Conservation (phyloP, 2,888 invertebrate genomes). For the Falcaria lacertinaria region DNA sequence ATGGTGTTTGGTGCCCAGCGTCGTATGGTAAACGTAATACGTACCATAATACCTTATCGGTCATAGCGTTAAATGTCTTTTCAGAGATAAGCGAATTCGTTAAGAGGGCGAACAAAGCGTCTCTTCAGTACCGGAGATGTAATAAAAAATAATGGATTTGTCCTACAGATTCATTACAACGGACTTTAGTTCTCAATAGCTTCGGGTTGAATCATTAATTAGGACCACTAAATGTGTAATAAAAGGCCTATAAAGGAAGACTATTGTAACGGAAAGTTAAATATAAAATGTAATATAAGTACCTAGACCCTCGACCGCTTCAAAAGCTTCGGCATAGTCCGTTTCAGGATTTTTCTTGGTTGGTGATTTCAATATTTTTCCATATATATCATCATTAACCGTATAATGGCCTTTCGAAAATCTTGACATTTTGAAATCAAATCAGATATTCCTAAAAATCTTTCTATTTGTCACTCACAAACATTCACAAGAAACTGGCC, state of each 20-base stretch:
- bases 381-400: conserved; percentile 71
- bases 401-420: conserved; percentile 62
- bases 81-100: conserved; percentile 32
- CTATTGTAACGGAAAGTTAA: conserved; percentile 7
- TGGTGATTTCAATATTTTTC: conserved; percentile 62
- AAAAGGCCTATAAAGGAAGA: too few relatives aligned
- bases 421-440: conserved; percentile 24
- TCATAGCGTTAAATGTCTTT: conserved; percentile 19
- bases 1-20: conserved; percentile 11
- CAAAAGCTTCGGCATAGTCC: conserved; percentile 63
- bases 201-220: neutral
- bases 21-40: conserved; percentile 14
- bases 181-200: conserved; percentile 4
- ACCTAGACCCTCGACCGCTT: conserved; percentile 69
- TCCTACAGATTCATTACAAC: conserved; percentile 4
- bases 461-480: conserved; percentile 27
- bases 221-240: neutral
- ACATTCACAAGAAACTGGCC: conserved; percentile 47
- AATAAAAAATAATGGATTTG: conserved; percentile 10
- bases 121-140: conserved; percentile 13
- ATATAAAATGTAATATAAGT: conserved; percentile 17
- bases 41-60: conserved; percentile 29
- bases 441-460: conserved; percentile 16
- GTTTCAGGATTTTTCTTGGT: conserved; percentile 41
- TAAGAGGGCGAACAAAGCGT: conserved; percentile 17